Conservation (phyloP, 2,113 vertebrate species). For the Callithrix jacchus region DNA sequence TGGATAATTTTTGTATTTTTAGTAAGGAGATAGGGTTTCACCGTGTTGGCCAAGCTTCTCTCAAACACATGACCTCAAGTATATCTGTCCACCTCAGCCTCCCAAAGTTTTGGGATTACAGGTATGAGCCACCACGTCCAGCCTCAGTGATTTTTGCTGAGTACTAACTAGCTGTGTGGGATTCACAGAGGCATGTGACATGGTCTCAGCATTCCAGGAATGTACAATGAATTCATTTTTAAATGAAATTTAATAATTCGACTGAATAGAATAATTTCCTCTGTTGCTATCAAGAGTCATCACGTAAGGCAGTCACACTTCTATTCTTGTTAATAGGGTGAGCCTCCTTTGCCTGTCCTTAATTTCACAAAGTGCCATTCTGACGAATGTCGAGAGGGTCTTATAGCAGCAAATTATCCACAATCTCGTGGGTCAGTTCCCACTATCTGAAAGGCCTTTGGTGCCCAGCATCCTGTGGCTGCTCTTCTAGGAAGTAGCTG, state of each 20-base stretch:
- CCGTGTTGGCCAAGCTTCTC: too few relatives aligned
- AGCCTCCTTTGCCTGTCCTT: not conserved
- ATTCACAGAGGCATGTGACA: not conserved
- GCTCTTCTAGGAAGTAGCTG: not conserved
- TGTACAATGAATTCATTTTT: conserved; percentile 45
- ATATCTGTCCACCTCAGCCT: too few relatives aligned
- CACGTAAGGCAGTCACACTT: not conserved
- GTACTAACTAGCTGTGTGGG: not conserved
- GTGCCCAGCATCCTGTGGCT: not conserved
- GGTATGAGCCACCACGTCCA: not conserved
- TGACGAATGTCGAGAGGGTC: not conserved
- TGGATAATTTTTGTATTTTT: too few relatives aligned
- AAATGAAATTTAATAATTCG: conserved; percentile 46
- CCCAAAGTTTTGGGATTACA: too few relatives aligned
- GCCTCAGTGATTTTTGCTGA: not conserved
- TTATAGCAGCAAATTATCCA: not conserved
- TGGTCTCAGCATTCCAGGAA: not conserved
- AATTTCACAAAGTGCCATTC: not conserved
- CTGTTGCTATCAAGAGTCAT: not conserved
- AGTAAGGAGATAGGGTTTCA: too few relatives aligned
- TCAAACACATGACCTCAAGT: too few relatives aligned
- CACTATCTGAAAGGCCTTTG: not conserved
- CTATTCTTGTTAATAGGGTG: not conserved
- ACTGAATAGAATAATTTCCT: not conserved
- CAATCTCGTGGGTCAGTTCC: not conserved